phyloP scores from a whole-genome alignment of 2,113 vertebrate species.

The Bombycilla garrulus region DNA sequence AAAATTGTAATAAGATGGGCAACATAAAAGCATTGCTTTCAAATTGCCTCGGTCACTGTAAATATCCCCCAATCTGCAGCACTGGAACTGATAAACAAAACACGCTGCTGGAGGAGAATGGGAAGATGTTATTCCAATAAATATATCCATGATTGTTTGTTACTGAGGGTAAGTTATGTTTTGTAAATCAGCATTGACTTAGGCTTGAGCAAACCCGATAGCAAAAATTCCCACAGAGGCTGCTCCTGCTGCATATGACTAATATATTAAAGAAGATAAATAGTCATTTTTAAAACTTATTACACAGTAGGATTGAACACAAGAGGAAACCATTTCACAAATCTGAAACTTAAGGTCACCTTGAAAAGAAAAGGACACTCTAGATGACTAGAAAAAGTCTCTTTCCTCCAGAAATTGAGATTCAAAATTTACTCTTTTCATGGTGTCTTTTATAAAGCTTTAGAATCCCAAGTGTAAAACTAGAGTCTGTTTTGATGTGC shows the following conservation, averaged over 20 bases:
- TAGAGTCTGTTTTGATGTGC: slow-evolving; percentile 73
- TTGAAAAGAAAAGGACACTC: slow-evolving; percentile 69
- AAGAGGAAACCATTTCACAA: slow-evolving; percentile 57
- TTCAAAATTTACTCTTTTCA: slow-evolving; percentile 72
- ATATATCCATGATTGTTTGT: slow-evolving; percentile 55
- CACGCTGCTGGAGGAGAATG: background rate
- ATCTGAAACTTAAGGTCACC: slow-evolving; percentile 75
- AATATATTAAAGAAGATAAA: slow-evolving; percentile 61
- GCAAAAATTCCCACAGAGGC: slow-evolving; percentile 23
- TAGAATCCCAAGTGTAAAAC: slow-evolving; percentile 67
- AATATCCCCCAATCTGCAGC: background rate
- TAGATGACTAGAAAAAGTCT: slow-evolving; percentile 56
- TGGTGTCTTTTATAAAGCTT: slow-evolving; percentile 57
- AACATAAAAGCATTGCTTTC: slow-evolving; percentile 8
- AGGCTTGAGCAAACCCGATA: background rate
- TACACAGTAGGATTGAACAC: slow-evolving; percentile 43
- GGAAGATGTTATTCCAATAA: slow-evolving; percentile 50
- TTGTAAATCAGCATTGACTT: slow-evolving; percentile 57
- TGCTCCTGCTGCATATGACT: background rate
- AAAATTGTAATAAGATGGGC: slow-evolving; percentile 12
- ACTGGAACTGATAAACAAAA: background rate
- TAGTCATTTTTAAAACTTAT: slow-evolving; percentile 61
- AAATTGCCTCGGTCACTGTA: slow-evolving; percentile 52
- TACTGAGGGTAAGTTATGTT: slow-evolving; percentile 25
- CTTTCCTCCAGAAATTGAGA: slow-evolving; percentile 66